Conservation (phyloP, 1,140 invertebrate species). For the Anadara kagoshimensis region DNA sequence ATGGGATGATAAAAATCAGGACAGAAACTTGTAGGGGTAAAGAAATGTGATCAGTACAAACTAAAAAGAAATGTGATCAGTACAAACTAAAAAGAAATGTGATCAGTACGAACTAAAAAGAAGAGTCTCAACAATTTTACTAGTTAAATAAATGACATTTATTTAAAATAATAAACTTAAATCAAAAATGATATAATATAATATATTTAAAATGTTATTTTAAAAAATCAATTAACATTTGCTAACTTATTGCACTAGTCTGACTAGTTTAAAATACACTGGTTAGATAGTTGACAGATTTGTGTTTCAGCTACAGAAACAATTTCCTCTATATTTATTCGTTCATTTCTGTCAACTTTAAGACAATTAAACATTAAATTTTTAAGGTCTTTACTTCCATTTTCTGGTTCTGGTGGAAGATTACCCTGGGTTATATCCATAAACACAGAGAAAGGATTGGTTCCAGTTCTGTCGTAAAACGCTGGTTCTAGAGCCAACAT, state of each 20-base stretch:
- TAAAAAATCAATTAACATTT: background rate
- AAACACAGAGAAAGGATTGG: conserved; percentile 45
- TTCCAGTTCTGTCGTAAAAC: conserved; percentile 41
- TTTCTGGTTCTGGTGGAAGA: conserved; percentile 32
- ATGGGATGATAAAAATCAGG: no score
- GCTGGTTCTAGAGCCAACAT: conserved; percentile 51
- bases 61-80: no score
- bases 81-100: no score
- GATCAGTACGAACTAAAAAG: no score
- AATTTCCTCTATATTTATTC: conserved; percentile 35
- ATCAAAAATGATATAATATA: background rate
- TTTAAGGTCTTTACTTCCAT: conserved; percentile 32
- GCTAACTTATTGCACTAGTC: background rate
- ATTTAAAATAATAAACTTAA: no score
- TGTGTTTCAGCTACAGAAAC: background rate
- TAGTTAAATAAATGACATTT: no score
- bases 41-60: no score
- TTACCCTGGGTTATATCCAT: conserved; percentile 49
- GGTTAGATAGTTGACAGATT: no score
- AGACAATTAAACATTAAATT: conserved; percentile 42
- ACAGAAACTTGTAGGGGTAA: no score
- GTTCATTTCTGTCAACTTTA: conserved; percentile 21
- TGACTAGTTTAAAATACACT: no score
- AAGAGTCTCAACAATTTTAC: no score
- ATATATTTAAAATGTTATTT: background rate